Evolutionary conservation across 2,888 invertebrate genomes (phyloP), one percentile per base, ranked within the genome.

Genomic region (Diaprepes abbreviatus): DNA sequence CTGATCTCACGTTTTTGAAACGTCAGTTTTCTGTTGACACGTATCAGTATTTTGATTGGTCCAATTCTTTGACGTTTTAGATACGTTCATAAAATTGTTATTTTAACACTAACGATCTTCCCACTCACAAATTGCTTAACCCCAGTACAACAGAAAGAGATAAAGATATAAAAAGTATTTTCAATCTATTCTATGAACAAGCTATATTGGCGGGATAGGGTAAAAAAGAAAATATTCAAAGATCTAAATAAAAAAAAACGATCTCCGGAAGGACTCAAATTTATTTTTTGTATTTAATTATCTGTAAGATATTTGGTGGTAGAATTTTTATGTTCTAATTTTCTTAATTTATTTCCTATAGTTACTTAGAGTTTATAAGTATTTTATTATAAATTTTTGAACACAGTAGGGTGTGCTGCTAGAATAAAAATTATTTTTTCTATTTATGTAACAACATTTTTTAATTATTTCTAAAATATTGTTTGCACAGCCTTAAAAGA

Each of bases 1-100:
- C 9, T 6, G 36, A 48, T 24, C 17, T 43, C n/a, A 16, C 36
- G 3, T 40, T 24, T 28, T 28, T 19, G 21, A 64, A 71, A 67
- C 59, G 62, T 69, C 63, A 68, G 65, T 66, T 68, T 68, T 58
- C 28, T 72, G 72, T 72, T 77, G 78, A 79, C 79, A 79, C 79
- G 79, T 79, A 73, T 72, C 67, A 50, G 48, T 16, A 14, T 64
- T 63, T 66, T 73, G 65, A 79, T 79, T 79, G 79, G 79, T 57
- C 71, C 16, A 19, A n/a, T 14, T 19, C 12, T 2, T 43, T 50
- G 21, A 38, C 3, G n/a, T 48, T 48, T 48, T 2, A 2, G 45
- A 19, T 12, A 6, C 16, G 40, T 17, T 40, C 40, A 10, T 33
- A 33, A 33, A 33, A 33, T 33, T 33, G 10, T 2, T 9, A 33